These are phyloP conservation scores for Polypedilum vanderplanki DNA, from an alignment of 1,140 invertebrate species.

Conservation along the genomic window DNA sequence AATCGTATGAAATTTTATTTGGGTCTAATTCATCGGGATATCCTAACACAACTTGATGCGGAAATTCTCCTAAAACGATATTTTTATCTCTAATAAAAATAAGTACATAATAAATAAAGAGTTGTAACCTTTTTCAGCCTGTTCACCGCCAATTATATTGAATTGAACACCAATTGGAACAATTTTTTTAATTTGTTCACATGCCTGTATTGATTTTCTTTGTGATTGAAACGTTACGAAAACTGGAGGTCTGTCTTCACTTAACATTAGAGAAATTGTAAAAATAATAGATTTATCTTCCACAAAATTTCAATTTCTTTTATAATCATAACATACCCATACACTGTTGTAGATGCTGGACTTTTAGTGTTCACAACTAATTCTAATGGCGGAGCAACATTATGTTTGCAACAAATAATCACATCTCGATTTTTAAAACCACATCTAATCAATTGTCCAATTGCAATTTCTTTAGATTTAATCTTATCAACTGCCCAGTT, in stretches of 20 bases:
- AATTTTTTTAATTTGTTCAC: background rate
- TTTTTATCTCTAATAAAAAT: too few species aligned
- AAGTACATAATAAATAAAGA: too few species aligned
- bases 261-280: too few species aligned
- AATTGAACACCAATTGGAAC: background rate
- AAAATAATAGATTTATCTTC: too few species aligned
- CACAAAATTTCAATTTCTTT: too few species aligned
- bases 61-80: slow-evolving; percentile 37
- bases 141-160: background rate
- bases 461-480: background rate
- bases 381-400: background rate
- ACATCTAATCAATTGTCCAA: background rate
- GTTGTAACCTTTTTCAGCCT: background rate
- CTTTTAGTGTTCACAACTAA: background rate
- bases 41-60: slow-evolving; percentile 36
- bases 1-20: background rate
- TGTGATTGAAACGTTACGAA: background rate
- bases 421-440: background rate
- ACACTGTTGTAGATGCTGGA: too few species aligned
- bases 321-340: background rate
- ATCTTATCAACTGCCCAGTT: background rate
- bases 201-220: background rate
- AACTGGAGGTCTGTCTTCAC: background rate
- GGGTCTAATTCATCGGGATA: background rate
- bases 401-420: slow-evolving; percentile 22